phyloP scores from a whole-genome alignment of 2,888 invertebrate species.

The Drosophila antonietae region DNA sequence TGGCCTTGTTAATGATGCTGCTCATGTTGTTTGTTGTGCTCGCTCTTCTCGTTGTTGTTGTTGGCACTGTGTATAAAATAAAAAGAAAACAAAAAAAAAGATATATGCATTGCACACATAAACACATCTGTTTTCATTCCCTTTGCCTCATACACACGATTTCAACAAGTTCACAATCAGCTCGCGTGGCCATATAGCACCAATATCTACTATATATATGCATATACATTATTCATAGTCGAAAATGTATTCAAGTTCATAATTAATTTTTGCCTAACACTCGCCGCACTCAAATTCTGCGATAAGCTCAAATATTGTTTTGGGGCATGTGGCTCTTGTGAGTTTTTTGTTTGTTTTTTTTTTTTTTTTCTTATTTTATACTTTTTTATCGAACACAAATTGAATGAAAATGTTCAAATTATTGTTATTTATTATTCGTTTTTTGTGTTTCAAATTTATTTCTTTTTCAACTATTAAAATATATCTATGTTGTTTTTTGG shows the following conservation, averaged over 20 bases:
- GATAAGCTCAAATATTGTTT: slow-evolving; percentile 31
- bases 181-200: slow-evolving; percentile 26
- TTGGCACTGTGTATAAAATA: slow-evolving; percentile 8
- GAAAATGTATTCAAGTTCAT: slow-evolving; percentile 12
- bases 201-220: neutral
- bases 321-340: slow-evolving; percentile 19
- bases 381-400: slow-evolving; percentile 28
- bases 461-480: neutral
- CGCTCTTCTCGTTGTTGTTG: neutral
- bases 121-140: slow-evolving; percentile 60
- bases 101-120: slow-evolving; percentile 9
- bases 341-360: neutral
- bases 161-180: slow-evolving; percentile 59
- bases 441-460: neutral
- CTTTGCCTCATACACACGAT: slow-evolving; percentile 7
- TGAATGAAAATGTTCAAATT: slow-evolving; percentile 23
- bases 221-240: slow-evolving; percentile 7
- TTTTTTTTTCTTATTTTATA: neutral
- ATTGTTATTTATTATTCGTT: neutral
- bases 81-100: slow-evolving; percentile 7
- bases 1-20: slow-evolving; percentile 67
- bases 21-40: slow-evolving; percentile 25
- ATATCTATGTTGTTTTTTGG: too few relatives aligned
- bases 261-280: slow-evolving; percentile 25
- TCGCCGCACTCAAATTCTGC: slow-evolving; percentile 9